Conservation (phyloP, 2,797 vertebrate genomes). For the Sebastes cheni region DNA sequence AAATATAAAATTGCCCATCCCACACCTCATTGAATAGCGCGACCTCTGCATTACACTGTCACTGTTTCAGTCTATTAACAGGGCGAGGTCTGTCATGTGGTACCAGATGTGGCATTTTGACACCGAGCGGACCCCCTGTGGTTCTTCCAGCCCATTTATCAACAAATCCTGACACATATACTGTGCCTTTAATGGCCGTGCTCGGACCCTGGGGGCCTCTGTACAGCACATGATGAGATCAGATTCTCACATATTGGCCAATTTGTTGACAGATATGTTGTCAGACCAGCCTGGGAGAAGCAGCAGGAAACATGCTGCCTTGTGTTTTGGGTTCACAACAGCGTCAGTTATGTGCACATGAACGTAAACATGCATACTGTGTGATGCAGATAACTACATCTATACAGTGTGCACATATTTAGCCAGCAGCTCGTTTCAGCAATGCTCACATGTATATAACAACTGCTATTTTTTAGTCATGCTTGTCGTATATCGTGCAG, state of each 20-base stretch:
- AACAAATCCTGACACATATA: slow-evolving; percentile 42
- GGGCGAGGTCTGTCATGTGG: slow-evolving; percentile 3
- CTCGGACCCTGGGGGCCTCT: slow-evolving; percentile 30
- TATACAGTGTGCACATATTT: not conserved
- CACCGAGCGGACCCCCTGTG: slow-evolving; percentile 37
- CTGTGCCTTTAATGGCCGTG: slow-evolving; percentile 29
- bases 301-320: not conserved
- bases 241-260: slow-evolving; percentile 24
- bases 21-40: not conserved
- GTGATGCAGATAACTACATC: not conserved
- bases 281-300: slow-evolving; percentile 22
- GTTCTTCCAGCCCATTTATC: slow-evolving; percentile 52
- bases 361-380: not conserved
- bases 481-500: not conserved
- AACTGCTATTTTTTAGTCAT: not conserved
- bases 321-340: slow-evolving; percentile 1
- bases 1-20: not conserved
- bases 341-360: slow-evolving; percentile 4
- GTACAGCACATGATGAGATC: slow-evolving; percentile 47
- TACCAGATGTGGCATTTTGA: slow-evolving; percentile 47
- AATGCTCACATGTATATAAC: not conserved
- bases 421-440: not conserved
- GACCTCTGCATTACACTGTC: not conserved
- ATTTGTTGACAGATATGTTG: slow-evolving; percentile 54
- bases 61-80: slow-evolving; percentile 14